Percentiles rank a stretch among this genome's conserved stretches.
Conservation (phyloP, 2,113 vertebrate genomes). For the Calidris pugnax region DNA sequence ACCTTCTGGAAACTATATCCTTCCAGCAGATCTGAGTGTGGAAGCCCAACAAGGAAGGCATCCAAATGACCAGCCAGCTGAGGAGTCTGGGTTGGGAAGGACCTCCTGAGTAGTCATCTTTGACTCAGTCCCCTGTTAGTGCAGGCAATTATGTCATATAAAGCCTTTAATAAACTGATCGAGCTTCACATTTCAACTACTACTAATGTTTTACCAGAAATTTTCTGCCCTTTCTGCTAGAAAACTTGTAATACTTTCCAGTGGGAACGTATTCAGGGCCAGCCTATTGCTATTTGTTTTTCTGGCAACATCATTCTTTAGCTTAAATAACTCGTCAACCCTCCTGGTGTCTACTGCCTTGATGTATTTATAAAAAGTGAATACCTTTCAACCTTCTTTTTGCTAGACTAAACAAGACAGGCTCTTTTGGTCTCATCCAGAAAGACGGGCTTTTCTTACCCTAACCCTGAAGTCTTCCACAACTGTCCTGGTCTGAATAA, state of each 20-base stretch:
- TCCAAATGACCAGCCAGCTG: neutral
- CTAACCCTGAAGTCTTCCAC: neutral
- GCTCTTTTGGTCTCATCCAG: neutral
- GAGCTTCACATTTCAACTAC: neutral
- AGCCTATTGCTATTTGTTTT: neutral
- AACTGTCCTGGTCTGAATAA: neutral
- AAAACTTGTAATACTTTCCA: constrained; percentile 1
- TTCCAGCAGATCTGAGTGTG: neutral
- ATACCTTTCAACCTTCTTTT: neutral
- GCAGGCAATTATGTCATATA: neutral
- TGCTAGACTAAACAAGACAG: neutral
- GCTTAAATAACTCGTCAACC: neutral
- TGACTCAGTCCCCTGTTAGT: neutral
- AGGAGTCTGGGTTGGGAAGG: neutral
- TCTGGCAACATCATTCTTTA: neutral
- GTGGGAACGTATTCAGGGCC: neutral
- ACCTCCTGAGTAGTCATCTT: neutral
- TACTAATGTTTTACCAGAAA: neutral
- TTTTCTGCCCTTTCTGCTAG: constrained; percentile 1
- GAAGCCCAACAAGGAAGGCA: neutral
- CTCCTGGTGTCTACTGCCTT: neutral
- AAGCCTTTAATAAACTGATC: neutral
- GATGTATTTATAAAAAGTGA: neutral
- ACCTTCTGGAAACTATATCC: neutral
- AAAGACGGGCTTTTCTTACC: neutral